Evolutionary conservation across 2,113 vertebrate genomes (phyloP), one percentile per base, ranked within the genome.

Genomic region (Periophthalmodon schlosseri): DNA sequence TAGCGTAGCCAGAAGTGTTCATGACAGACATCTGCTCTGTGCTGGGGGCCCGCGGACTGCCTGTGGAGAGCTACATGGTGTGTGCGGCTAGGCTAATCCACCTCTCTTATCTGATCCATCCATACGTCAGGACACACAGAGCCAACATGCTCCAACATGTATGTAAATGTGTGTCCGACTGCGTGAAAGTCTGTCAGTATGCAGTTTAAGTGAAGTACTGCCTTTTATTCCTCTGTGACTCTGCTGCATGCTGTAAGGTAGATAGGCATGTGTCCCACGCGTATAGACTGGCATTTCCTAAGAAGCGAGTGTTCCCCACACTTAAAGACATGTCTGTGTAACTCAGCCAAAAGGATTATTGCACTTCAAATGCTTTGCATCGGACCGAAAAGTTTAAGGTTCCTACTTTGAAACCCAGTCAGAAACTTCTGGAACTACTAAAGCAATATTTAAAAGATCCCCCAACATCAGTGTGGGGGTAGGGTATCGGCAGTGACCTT

Each of bases 301-400:
- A 69, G 58, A 83, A 86, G 73, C 83, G 79, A 33, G 61, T 79
- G 82, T 81, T 76, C 0, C 66, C 85, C 34, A 16, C 20, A n/a
- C 75, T 46, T 74, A 76, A 67, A 86, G 60, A 78, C 76, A 78
- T n/a, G 72, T 65, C 15, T 86, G 69, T 84, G 73, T 65, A 39
- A 79, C 73, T 84, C 78, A 81, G 80, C 73, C 82, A 84, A 84
- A 88, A 56, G 85, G 85, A 84, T 86, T 87, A 83, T 85, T 90
- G 75, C 36, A 82, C 81, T 82, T 87, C 80, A 88, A 79, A 87
- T 69, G 74, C 21, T 34, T 20, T 56, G 69, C 79, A 83, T 63
- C 72, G 28, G 61, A 64, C 56, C n/a, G 70, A 64, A 84, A 87
- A 87, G 72, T 89, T 88, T 81, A 69, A 73, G 70, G 21, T 80